phyloP scores from a whole-genome alignment of 2,797 vertebrate species.

The Carapus acus region DNA sequence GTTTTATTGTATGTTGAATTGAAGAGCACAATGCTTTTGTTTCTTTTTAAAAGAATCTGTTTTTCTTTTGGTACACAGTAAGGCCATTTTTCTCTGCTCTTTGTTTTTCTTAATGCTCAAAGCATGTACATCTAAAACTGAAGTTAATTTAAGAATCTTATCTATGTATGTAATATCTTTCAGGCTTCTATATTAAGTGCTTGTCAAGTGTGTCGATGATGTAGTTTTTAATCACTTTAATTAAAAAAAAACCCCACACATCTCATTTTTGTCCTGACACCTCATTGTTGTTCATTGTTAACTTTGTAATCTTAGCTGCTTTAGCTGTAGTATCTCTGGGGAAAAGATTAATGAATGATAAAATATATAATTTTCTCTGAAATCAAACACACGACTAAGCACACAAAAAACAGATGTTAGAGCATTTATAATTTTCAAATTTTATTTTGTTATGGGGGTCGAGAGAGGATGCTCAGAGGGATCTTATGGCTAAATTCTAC shows the following conservation, averaged over 20 bases:
- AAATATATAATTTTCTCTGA: too few relatives aligned
- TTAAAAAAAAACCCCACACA: slow-evolving; percentile 70
- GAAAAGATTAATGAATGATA: too few relatives aligned
- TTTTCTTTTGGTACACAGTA: slow-evolving; percentile 55
- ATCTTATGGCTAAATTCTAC: too few relatives aligned
- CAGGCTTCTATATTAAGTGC: slow-evolving; percentile 70
- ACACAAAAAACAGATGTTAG: too few relatives aligned
- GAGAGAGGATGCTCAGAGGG: too few relatives aligned
- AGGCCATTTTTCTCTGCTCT: slow-evolving; percentile 45
- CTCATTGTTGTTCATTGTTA: too few relatives aligned
- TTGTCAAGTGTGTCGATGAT: slow-evolving; percentile 76
- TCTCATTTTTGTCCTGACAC: slow-evolving; percentile 45
- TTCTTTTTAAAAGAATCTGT: slow-evolving; percentile 55
- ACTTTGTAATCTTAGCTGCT: slow-evolving; percentile 4
- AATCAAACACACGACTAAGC: too few relatives aligned
- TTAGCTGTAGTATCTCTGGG: background rate
- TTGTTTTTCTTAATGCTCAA: slow-evolving; percentile 62
- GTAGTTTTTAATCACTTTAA: slow-evolving; percentile 82
- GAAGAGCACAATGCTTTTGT: slow-evolving; percentile 61
- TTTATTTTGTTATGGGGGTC: too few relatives aligned
- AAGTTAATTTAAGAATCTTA: slow-evolving; percentile 74
- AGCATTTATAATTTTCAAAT: too few relatives aligned
- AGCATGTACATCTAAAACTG: slow-evolving; percentile 72
- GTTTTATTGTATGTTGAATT: slow-evolving; percentile 60
- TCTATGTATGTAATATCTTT: slow-evolving; percentile 65